Percentiles rank a stretch among this genome's conserved stretches.
Evolutionary conservation across 2,888 invertebrate species (phyloP).

Genomic region (Lathronympha strigana): DNA sequence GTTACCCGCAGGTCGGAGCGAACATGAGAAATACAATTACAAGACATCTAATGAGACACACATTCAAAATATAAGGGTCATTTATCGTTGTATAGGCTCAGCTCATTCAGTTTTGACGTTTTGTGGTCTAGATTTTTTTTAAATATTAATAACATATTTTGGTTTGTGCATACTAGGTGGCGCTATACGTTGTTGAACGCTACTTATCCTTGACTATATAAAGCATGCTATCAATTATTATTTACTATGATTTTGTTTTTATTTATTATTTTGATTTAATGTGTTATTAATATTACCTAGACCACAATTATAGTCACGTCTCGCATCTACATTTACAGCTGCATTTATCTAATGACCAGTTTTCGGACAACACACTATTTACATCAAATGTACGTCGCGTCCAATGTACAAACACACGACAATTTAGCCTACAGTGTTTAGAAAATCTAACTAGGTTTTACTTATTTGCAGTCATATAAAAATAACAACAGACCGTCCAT

Average conservation of each 20-base stretch:
- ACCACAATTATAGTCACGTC: constrained; percentile 39
- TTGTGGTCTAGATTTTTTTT: constrained; percentile 41
- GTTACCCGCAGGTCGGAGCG: constrained; percentile 5
- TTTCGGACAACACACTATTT: constrained; percentile 32
- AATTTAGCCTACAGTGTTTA: constrained; percentile 74
- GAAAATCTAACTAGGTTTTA: constrained; percentile 75
- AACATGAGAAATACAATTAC: constrained; percentile 17
- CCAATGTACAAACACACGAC: constrained; percentile 50
- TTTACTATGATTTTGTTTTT: background rate
- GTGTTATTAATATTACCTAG: constrained; percentile 30
- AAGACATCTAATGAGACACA: constrained; percentile 14
- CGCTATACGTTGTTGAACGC: too few relatives aligned
- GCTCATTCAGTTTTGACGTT: constrained; percentile 66
- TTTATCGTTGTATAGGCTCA: constrained; percentile 76
- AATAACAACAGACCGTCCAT: constrained; percentile 80
- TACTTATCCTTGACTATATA: too few relatives aligned
- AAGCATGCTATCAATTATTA: too few relatives aligned
- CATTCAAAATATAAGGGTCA: constrained; percentile 50
- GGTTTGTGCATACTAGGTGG: too few relatives aligned
- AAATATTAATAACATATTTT: background rate
- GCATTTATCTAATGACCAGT: constrained; percentile 10
- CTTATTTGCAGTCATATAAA: constrained; percentile 82
- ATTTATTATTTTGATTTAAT: background rate
- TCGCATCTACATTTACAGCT: background rate
- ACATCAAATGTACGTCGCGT: constrained; percentile 45